Conservation (phyloP, 1,140 invertebrate species). For the Danaus plexippus region DNA sequence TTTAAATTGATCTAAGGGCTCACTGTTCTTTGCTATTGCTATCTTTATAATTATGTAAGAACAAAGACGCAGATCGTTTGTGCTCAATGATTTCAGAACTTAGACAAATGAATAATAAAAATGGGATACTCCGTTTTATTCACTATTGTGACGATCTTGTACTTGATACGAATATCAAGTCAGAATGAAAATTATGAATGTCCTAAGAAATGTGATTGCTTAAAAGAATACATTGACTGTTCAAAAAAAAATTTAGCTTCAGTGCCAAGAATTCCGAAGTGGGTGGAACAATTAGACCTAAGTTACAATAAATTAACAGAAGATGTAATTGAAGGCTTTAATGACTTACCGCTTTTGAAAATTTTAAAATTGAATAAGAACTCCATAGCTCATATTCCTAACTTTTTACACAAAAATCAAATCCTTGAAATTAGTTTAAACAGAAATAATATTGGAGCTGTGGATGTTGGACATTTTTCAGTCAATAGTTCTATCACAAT, state of each 20-base stretch:
- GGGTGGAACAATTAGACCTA: conserved; percentile 76
- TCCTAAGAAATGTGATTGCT: conserved; percentile 73
- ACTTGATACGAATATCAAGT: conserved; percentile 43
- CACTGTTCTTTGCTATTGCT: neutral
- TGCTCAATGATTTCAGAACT: conserved; percentile 47
- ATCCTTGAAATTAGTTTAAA: conserved; percentile 72
- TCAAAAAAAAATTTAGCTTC: conserved; percentile 72
- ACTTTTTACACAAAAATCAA: conserved; percentile 56
- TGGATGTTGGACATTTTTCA: conserved; percentile 75
- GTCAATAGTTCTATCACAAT: conserved; percentile 67
- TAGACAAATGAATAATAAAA: conserved; percentile 57
- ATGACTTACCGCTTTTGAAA: conserved; percentile 50
- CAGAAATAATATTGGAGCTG: conserved; percentile 76
- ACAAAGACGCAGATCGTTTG: conserved; percentile 39
- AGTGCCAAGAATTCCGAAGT: conserved; percentile 74
- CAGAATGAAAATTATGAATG: conserved; percentile 68
- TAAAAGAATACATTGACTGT: conserved; percentile 74
- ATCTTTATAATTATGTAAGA: conserved; percentile 57
- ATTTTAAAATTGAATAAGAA: conserved; percentile 73
- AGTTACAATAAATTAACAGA: conserved; percentile 55
- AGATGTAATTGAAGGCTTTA: conserved; percentile 46
- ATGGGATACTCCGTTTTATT: conserved; percentile 63
- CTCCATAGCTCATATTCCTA: conserved; percentile 60
- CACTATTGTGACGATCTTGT: conserved; percentile 44
- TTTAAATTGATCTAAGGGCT: conserved; percentile 26